Base-by-base conservation (phyloP, 1,140 invertebrate species). In the Samia ricini region DNA sequence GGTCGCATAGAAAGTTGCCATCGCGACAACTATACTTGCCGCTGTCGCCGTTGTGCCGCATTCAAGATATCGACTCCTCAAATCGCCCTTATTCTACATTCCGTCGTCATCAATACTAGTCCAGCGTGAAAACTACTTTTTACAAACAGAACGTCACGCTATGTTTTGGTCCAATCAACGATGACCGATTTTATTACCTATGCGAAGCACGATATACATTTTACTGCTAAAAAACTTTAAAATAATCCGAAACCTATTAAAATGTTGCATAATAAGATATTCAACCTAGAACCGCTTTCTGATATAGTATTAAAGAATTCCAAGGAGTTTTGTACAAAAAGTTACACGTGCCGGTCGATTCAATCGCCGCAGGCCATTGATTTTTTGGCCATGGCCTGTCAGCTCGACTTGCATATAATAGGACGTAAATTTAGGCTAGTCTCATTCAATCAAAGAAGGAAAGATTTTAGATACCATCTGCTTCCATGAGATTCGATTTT, bases 1-100 rank as follows among this genome's bases (percentile, higher is more conserved):
- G 88, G 88, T 90, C 88, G 76, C 79, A 72, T 88, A 90, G 85
- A 90, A 90, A 90, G 88, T 90, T 83, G 74, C 75, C 78, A 76
- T 57, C 71, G 69, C 72, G 65, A 71, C 63, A 73, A 75, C 69
- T 70, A 56, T 49, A 55, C 66, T 68, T 68, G 61, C 48, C 61
- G 59, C 66, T 60, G 69, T 64, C 66, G 61, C 29, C n/a, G 50
- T 8, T 19, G 50, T 8, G 19, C 50, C 19, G 50, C 19, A 15
- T 56, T 36, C 23, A 26, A 57, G 8, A 21, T 21, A 60, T 61
- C 54, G 52, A 56, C 24, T 57, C 61, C 56, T 24, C 18, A 48
- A 61, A 69, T 62, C 60, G 64, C 48, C 36, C 33, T 36, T 48
- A 36, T 15, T 12, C 58, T 54, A 42, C n/a, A 55, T 55, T 24